Evolutionary conservation across 2,888 invertebrate species (phyloP), one percentile per base, ranked within the genome.

Genomic region (Masnerella sp.): DNA sequence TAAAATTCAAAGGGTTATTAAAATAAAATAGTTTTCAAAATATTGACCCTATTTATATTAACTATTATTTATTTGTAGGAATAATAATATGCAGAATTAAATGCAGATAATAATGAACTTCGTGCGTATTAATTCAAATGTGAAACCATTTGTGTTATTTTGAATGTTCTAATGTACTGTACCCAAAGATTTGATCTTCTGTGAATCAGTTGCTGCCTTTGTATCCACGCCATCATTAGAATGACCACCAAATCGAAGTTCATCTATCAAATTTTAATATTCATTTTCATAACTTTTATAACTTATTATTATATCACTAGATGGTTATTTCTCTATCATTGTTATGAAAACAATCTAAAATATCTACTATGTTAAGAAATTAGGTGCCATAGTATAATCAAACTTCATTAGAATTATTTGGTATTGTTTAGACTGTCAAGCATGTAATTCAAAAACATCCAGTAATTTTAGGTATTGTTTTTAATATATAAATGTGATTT

Each of bases 211-310:
- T 22, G 54, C 12, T 12, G 54, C 56, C 52, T 58, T 69, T n/a
- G 74, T 34, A 20, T 74, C 74, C 70, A 51, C n/a, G 68, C 49
- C 64, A 34, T 69, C 74, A 36, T 32, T 18, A 28, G 65, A 36
- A 54, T 47, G 62, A 32, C 52, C 47, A 51, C 58, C 40, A 43
- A 58, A 74, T 45, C 64, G 51, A 56, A 64, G 45, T 58, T 69
- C 68, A 38, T 74, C 74, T 74, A 52, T 20, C 47, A 74, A 74
- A 74, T 74, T 52, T 38, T 54, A 61, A 67, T 30, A 0, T 47
- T 54, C 12, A 38, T 2, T 36, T 54, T 65, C n/a, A n/a, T n/a
- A n/a, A n/a, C n/a, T n/a, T n/a, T n/a, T n/a, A n/a, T n/a, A n/a
- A n/a, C n/a, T n/a, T n/a, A n/a, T 42, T 34, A 56, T 14, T 17